Base-by-base conservation (phyloP, 2,888 invertebrate genomes). In the Macaria liturata region DNA sequence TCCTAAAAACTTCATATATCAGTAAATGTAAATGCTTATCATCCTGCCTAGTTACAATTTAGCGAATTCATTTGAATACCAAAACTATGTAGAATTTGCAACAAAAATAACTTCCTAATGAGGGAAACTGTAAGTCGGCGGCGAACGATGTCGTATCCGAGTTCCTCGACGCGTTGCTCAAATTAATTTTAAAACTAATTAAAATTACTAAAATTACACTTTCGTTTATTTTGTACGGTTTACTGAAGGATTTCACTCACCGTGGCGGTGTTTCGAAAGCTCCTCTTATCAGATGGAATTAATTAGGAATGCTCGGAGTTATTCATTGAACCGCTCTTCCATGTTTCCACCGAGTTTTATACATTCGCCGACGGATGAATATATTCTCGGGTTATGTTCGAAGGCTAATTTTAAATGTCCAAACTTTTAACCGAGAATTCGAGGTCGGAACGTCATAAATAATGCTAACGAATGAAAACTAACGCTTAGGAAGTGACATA, bases 241-340 rank as follows among this genome's bases (percentile, higher is more conserved):
- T 50, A 9, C 59, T 59, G 75, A 76, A 81, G 81, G 78, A 69
- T 75, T 69, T 67, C 65, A 73, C 66, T 56, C 53, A 69, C 70
- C 72, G 76, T 70, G 62, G 70, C 73, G 67, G 58, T 68, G 52
- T 80, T 78, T 75, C 75, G 77, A 79, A 80, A 84, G 76, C 74
- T 77, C 72, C 64, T 69, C 75, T 75, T 73, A 80, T 83, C 80
- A 71, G 77, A 80, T 83, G 62, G 68, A 67, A 64, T 74, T 80
- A 81, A 83, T 84, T 80, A 77, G 69, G 56, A 63, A 61, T 63
- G 52, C 50, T 60, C 55, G 55, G 52, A 49, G 65, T 70, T 68
- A 74, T 72, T 78, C 77, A 75, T 72, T 68, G 62, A 61, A 43
- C 57, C 65, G 57, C 61, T 72, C 62, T 71, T 60, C 69, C 72